These are phyloP conservation scores for Proisotoma minuta DNA, from an alignment of 2,888 invertebrate genomes.

Conservation along the genomic window DNA sequence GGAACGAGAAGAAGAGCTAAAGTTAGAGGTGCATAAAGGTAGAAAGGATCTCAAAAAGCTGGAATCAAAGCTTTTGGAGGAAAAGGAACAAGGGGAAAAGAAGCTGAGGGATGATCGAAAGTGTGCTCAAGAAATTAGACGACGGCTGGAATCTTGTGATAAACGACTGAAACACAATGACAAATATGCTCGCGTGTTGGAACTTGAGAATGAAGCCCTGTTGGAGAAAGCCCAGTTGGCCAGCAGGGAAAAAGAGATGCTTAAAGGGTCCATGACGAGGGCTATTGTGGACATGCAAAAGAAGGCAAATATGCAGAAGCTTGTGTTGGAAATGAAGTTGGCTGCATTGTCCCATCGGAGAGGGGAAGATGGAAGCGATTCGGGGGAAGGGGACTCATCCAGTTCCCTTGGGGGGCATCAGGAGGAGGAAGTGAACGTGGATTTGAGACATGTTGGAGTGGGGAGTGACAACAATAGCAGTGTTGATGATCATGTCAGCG, in stretches of 20 bases:
- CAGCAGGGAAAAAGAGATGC: slow-evolving; percentile 68
- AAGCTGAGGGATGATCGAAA: slow-evolving; percentile 64
- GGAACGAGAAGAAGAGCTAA: slow-evolving; percentile 27
- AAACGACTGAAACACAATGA: slow-evolving; percentile 33
- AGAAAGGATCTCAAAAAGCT: slow-evolving; percentile 26
- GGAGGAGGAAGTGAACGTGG: too few relatives aligned
- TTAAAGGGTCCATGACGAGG: slow-evolving; percentile 72
- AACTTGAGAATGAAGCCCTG: slow-evolving; percentile 36
- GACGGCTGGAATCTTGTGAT: slow-evolving; percentile 13
- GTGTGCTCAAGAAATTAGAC: slow-evolving; percentile 64
- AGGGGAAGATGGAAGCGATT: too few relatives aligned
- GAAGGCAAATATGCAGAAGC: slow-evolving; percentile 74
- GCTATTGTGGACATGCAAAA: slow-evolving; percentile 84
- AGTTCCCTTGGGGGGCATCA: too few relatives aligned
- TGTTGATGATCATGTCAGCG: too few relatives aligned
- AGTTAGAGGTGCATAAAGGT: slow-evolving; percentile 15
- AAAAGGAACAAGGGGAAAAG: slow-evolving; percentile 70
- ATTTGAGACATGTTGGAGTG: too few relatives aligned
- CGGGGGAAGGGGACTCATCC: too few relatives aligned
- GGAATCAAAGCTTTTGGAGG: slow-evolving; percentile 44
- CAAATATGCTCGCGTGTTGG: slow-evolving; percentile 25
- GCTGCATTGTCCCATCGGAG: background rate
- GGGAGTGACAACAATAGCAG: too few relatives aligned
- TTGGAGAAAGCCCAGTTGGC: slow-evolving; percentile 51
- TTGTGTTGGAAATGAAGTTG: slow-evolving; percentile 72